Base-by-base conservation (phyloP, 2,113 vertebrate genomes). In the Zosterops japonicus region DNA sequence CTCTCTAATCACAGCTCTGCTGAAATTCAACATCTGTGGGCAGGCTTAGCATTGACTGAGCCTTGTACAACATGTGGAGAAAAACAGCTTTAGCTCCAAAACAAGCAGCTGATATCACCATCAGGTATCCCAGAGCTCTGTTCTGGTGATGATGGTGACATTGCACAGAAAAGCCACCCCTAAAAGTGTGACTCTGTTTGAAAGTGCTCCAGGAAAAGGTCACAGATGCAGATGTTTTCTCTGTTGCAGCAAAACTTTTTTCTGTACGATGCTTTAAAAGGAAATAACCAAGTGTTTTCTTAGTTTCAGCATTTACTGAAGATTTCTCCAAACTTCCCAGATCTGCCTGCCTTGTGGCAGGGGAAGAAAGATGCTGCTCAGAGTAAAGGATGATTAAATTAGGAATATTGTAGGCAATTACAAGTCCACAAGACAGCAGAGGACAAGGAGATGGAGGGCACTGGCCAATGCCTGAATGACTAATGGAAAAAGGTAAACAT, bases 21-120 rank as follows among this genome's bases (percentile, higher is more conserved):
- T 69, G 68, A 29, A n/a, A 42, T 64, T 69, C 7, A 8, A 8
- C 65, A 39, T 75, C 87, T 69, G 49, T 60, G 57, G 67, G 70
- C 49, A 71, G 64, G 57, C 17, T 84, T 68, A 31, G 24, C 11
- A 27, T 57, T 79, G n/a, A 46, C 36, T 29, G 71, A 92, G 41
- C 28, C 17, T 74, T 52, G 29, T 25, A 28, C 17, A 68, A 11
- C 12, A 17, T 5, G 20, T 42, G 44, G 49, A 93, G 78, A 19
- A 90, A 94, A 94, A 44, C 63, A 87, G 28, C 72, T 61, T 57
- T 21, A 77, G 76, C 35, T 96, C 60, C 90, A 94, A 87, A 93
- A 67, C 56, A 75, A 93, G 52, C 79, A 85, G 90, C 79, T 86
- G 92, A 93, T 77, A 50, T 22, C 23, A 1, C 61, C 88, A 65